Percentiles rank a stretch among this genome's conserved stretches.
phyloP scores from a whole-genome alignment of 2,888 invertebrate genomes.

The Hoplodrina blanda region DNA sequence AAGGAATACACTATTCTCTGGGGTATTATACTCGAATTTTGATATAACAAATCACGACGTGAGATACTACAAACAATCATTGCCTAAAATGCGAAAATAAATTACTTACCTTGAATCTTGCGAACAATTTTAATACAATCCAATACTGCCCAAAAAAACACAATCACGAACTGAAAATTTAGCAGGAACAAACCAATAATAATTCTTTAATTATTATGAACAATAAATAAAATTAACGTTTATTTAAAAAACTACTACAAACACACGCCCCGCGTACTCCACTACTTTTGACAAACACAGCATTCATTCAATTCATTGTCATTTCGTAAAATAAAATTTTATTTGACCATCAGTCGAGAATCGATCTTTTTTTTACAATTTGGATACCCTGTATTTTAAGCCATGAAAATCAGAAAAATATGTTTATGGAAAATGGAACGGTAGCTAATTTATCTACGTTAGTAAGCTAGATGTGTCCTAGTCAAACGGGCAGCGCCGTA shows the following conservation, averaged over 20 bases:
- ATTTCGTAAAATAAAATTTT: conserved; percentile 1
- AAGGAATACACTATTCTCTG: neutral
- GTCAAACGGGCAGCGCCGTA: too few relatives aligned
- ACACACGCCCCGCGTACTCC: conserved; percentile 56
- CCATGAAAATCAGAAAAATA: neutral
- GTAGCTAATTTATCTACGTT: too few relatives aligned
- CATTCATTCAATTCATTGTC: conserved; percentile 35
- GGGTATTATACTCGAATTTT: neutral
- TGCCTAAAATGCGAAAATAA: conserved; percentile 2
- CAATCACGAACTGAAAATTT: conserved; percentile 27
- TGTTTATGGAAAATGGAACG: neutral
- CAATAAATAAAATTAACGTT: conserved; percentile 41
- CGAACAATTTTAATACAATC: conserved; percentile 33
- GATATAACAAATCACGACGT: neutral
- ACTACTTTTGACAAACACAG: conserved; percentile 49
- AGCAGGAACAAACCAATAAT: conserved; percentile 19
- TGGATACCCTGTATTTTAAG: conserved; percentile 16
- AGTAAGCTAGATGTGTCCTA: too few relatives aligned
- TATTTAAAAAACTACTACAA: conserved; percentile 50
- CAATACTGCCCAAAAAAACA: conserved; percentile 23
- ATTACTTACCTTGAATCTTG: conserved; percentile 59
- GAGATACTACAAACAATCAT: neutral
- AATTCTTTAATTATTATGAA: conserved; percentile 34
- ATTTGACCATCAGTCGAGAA: conserved; percentile 18
- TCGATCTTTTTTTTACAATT: conserved; percentile 38